Evolutionary conservation across 30 jellyfish, hydroid and myxozoan genomes (phyloP).

Genomic region (Aurelia aurita): DNA sequence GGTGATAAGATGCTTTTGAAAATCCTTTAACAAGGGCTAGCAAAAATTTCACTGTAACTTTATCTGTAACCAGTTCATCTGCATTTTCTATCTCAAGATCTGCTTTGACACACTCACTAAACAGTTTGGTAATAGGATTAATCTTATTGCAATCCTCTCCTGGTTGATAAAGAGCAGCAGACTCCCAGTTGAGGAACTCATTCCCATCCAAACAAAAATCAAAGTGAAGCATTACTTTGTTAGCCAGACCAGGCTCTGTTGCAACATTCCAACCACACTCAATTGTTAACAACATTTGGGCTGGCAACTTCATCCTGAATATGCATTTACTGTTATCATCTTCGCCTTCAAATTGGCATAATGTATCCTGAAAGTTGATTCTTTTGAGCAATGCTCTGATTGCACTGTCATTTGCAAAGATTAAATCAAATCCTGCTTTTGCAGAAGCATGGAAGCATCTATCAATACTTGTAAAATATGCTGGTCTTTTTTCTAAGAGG

Average conservation of each 20-base stretch:
- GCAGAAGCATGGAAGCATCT: constrained; percentile 59
- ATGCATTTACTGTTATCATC: constrained; percentile 23
- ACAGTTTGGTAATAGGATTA: constrained; percentile 18
- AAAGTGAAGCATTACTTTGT: background rate
- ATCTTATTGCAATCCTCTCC: constrained; percentile 9
- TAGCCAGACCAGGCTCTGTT: constrained; percentile 21
- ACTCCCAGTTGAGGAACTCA: constrained; percentile 25
- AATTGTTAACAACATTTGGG: background rate
- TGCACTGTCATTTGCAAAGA: constrained; percentile 36
- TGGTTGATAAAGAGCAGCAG: constrained; percentile 21
- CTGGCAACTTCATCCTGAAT: constrained; percentile 1
- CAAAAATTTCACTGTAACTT: constrained; percentile 43
- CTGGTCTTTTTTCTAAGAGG: constrained; percentile 36
- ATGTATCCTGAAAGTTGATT: constrained; percentile 32
- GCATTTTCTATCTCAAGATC: constrained; percentile 12
- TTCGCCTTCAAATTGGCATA: constrained; percentile 6
- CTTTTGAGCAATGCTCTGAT: constrained; percentile 37
- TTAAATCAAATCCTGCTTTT: constrained; percentile 45
- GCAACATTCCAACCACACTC: constrained; percentile 28
- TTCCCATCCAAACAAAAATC: constrained; percentile 31
- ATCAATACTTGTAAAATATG: constrained; percentile 16
- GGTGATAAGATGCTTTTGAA: background rate
- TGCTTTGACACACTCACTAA: constrained; percentile 27
- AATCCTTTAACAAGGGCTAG: constrained; percentile 39
- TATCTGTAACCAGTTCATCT: constrained; percentile 23